Conservation (phyloP, 2,888 invertebrate genomes). For the Megamerina dolium region DNA sequence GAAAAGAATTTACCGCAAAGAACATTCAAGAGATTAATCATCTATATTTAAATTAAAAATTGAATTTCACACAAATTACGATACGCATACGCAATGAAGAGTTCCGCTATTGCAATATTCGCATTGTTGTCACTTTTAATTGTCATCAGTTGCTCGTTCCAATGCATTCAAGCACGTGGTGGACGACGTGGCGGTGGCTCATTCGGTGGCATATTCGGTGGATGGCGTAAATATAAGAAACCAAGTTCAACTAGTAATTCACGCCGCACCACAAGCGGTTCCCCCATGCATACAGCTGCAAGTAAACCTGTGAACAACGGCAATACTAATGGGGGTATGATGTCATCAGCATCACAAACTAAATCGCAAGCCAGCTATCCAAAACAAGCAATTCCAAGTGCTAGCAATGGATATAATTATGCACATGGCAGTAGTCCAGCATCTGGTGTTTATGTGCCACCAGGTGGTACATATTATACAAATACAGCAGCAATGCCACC, state of each 20-base stretch:
- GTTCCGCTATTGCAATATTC: too few species aligned
- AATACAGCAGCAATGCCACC: slow-evolving; percentile 33
- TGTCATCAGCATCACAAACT: slow-evolving; percentile 18
- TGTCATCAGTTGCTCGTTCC: too few species aligned
- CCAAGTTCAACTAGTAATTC: slow-evolving; percentile 29
- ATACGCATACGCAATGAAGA: too few species aligned
- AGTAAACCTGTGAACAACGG: slow-evolving; percentile 16
- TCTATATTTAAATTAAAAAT: too few species aligned
- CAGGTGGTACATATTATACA: slow-evolving; percentile 30
- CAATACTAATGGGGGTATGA: neutral
- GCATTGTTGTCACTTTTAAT: too few species aligned
- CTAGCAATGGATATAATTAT: slow-evolving; percentile 2
- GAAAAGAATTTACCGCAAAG: too few species aligned
- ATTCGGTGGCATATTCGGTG: slow-evolving; percentile 38
- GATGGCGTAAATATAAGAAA: slow-evolving; percentile 42
- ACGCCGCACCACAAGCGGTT: slow-evolving; percentile 31
- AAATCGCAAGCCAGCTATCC: slow-evolving; percentile 28
- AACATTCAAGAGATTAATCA: too few species aligned
- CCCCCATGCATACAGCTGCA: slow-evolving; percentile 24
- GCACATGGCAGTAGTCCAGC: slow-evolving; percentile 1
- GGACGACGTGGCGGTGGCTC: slow-evolving; percentile 41
- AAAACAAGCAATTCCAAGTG: slow-evolving; percentile 25
- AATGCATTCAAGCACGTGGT: slow-evolving; percentile 36
- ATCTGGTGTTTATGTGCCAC: slow-evolving; percentile 13
- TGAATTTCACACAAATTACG: too few species aligned